Base-by-base conservation (phyloP, 2,797 vertebrate species). In the Phrynocephalus vlangalii region DNA sequence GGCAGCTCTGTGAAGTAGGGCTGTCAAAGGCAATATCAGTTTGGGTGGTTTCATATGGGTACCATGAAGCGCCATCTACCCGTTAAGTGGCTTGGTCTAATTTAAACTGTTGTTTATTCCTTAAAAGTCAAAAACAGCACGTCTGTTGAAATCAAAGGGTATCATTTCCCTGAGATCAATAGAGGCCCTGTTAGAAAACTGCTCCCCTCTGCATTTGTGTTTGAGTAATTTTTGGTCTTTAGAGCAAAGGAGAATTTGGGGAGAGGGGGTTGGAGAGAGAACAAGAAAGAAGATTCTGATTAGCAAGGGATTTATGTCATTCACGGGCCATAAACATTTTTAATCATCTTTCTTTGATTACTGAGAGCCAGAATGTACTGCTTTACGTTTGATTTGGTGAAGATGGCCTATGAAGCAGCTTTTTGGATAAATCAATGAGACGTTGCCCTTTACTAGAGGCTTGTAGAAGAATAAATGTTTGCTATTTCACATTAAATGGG, bases 301-400 rank as follows among this genome's bases (percentile, higher is more conserved):
- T 88, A 79, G 28, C 28, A 84, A 82, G 13, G 16, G 28, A 70
- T 30, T 52, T 6, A 18, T 85, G 33, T n/a, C 56, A n/a, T 81
- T 68, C 28, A 85, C 66, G 77, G 70, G 13, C n/a, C 76, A 50
- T 84, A 72, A 84, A 80, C 48, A 63, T 60, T 26, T 66, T 33
- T 79, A 67, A 63, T 20, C 24, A 75, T 50, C 56, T 85, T 79
- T 80, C n/a, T 44, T 80, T 88, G 75, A 71, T 71, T 72, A 44
- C 63, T 79, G 75, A 79, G 20, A 87, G 77, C 5, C 6, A 26
- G 48, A 72, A n/a, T 2, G 11, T 83, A 76, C 30, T 20, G 16
- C 85, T 88, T 48, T 90, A 16, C 80, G 63, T 81, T 82, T 84
- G 87, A 6, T 5, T 81, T 87, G 79, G 30, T 87, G 87, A 79